Base-by-base conservation (phyloP, 1,140 invertebrate genomes). In the Procambarus virginalis region DNA sequence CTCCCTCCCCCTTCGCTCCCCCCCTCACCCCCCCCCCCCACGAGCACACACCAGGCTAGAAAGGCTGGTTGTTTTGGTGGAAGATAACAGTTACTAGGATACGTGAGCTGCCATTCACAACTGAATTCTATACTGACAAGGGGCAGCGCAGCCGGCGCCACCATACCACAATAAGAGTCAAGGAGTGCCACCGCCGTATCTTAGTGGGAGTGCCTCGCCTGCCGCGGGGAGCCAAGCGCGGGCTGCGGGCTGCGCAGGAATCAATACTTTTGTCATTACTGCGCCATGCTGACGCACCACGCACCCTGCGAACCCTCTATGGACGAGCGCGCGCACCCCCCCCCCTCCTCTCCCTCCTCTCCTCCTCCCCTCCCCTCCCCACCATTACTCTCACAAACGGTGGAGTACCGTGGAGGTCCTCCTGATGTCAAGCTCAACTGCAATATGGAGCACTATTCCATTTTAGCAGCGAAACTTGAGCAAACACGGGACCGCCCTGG, bases 231-330 rank as follows among this genome's bases (percentile, higher is more conserved):
- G 70, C 55, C 49, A 77, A 60, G 49, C 84, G 84, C 84, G 73
- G 45, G 55, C 84, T 85, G 84, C 77, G 86, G 77, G 46, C 78
- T 80, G 86, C 86, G 86, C 86, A 87, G 86, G 86, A 87, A 87
- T 87, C 86, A 87, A 87, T 87, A 87, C 86, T 73, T 51, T 17
- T 45, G n/a, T 60, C 60, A 60, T 81, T 80, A 81, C 86, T 81
- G 86, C 86, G 86, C 86, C 77, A 45, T 8, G 77, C 58, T 58
- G 84, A 85, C 84, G 84, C 84, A 77, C 86, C 86, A 87, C 86
- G 86, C 86, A 80, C 60, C 86, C 86, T 87, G 86, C 86, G 86
- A 60, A 12, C 46, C 86, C 12, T 73, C 48, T 55, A 73, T 10
- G 34, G n/a, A 73, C 68, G 34, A n/a, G 34, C n/a, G 34, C 68